These are phyloP conservation scores for Palythoa grandis DNA, from an alignment of 92 coral and sea anemone genomes.

Conservation along the genomic window DNA sequence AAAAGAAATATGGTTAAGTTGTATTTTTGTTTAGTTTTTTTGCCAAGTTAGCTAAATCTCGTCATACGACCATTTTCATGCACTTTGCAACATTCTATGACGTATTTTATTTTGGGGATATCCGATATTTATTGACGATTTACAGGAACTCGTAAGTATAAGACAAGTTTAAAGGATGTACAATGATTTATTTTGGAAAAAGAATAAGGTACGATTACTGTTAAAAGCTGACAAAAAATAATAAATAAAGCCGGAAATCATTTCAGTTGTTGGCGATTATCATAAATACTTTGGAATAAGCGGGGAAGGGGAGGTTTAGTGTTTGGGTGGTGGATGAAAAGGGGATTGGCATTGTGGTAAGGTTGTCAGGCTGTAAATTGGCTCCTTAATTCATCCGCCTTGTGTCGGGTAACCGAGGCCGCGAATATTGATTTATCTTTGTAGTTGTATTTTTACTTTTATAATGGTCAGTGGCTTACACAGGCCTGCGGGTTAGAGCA, in stretches of 20 bases:
- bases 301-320: background rate
- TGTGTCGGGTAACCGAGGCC: too few species aligned
- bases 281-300: background rate
- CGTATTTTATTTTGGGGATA: constrained; percentile 32
- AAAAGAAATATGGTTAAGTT: too few species aligned
- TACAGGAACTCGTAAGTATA: background rate
- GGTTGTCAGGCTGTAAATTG: too few species aligned
- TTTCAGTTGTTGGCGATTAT: background rate
- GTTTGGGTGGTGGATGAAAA: background rate
- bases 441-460: too few species aligned
- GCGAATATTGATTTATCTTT: too few species aligned
- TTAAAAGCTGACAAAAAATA: background rate
- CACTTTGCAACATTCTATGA: background rate
- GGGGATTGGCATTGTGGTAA: background rate
- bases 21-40: background rate
- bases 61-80: background rate
- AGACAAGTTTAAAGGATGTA: background rate
- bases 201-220: background rate
- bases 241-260: background rate
- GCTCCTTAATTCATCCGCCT: too few species aligned
- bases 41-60: background rate
- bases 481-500: too few species aligned
- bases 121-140: constrained; percentile 33
- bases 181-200: constrained; percentile 43
- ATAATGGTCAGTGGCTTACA: too few species aligned